Evolutionary conservation across 53 echinoderm and acorn worm genomes (phyloP), one percentile per base, ranked within the genome.

Genomic region (Zoroaster sp.): DNA sequence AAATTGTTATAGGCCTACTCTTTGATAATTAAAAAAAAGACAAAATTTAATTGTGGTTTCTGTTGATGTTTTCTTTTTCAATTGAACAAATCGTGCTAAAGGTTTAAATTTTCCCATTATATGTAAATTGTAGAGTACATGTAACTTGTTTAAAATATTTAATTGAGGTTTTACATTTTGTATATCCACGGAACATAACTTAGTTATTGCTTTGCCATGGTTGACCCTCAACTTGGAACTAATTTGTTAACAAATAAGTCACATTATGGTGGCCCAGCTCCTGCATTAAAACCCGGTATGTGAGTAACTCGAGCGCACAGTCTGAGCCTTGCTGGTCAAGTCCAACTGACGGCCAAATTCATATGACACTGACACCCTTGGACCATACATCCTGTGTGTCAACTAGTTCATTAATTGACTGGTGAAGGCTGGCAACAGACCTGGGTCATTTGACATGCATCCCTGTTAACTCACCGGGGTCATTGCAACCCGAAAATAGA

Each of bases 321-420:
- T 43, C 66, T 54, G 34, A 63, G 30, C 30, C 63, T 37, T 4
- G 20, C 14, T 12, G 79, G 15, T 25, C 63, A 55, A 79, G 33
- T 5, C 45, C 7, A 33, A 51, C 46, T 2, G 28, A 25, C 63
- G n/a, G 35, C 14, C 11, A 3, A n/a, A n/a, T n/a, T n/a, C n/a
- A 5, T 2, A 20, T 82, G 82, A 71, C 33, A 36, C 25, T 85
- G 85, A 85, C 85, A 21, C n/a, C 35, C 34, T 47, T 41, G 52
- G 85, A 69, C 85, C 69, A 49, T 70, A 11, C 70, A n/a, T n/a
- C 85, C 41, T 4, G 10, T 46, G 85, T 85, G 85, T 71, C 85
- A 85, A 85, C 70, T 85, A 85, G 70, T 70, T 85, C 71, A 85
- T 85, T 85, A 70, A 85, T 85, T 85, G 70, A 85, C 69, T 28